These are phyloP conservation scores for Pomacea canaliculata DNA, from an alignment of 2,888 invertebrate species.

Conservation along the genomic window DNA sequence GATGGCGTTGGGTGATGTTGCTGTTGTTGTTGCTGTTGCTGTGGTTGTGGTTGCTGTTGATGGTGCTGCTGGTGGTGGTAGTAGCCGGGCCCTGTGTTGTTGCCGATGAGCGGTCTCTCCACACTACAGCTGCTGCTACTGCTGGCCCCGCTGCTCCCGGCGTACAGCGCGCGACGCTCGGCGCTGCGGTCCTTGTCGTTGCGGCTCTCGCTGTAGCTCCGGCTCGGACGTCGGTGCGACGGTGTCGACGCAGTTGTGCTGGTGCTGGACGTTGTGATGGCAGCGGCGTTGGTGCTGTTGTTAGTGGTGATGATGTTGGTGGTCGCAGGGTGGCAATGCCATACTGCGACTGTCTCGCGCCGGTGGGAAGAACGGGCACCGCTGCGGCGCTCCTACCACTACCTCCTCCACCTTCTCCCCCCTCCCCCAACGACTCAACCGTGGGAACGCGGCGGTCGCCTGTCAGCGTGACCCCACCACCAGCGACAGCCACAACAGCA, in stretches of 20 bases:
- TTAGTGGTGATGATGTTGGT: not conserved
- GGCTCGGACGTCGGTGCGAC: not conserved
- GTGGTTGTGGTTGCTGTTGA: not conserved
- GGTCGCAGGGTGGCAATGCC: not conserved
- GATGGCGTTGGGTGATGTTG: slow-evolving; percentile 9
- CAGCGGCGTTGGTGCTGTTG: not conserved
- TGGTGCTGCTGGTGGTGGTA: slow-evolving; percentile 8
- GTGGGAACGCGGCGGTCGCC: slow-evolving; percentile 11
- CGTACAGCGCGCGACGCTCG: not conserved
- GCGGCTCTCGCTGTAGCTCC: slow-evolving; percentile 20
- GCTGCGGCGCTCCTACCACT: not conserved
- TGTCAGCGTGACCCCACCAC: slow-evolving; percentile 3
- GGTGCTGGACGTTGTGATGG: no score
- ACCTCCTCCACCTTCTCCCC: not conserved
- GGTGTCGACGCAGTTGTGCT: not conserved
- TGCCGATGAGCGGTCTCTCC: not conserved
- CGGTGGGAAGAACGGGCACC: not conserved
- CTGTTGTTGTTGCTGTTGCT: slow-evolving; percentile 8
- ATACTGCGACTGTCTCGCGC: not conserved
- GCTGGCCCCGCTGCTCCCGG: not conserved
- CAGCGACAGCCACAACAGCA: not conserved
- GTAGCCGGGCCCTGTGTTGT: not conserved
- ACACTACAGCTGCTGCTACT: not conserved
- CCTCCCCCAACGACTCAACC: not conserved
- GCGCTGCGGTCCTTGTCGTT: slow-evolving; percentile 13